Percentiles rank a stretch among this genome's conserved stretches.
Evolutionary conservation across 1,140 invertebrate species (phyloP).

Genomic region (Hyposmocoma kahamanoa): DNA sequence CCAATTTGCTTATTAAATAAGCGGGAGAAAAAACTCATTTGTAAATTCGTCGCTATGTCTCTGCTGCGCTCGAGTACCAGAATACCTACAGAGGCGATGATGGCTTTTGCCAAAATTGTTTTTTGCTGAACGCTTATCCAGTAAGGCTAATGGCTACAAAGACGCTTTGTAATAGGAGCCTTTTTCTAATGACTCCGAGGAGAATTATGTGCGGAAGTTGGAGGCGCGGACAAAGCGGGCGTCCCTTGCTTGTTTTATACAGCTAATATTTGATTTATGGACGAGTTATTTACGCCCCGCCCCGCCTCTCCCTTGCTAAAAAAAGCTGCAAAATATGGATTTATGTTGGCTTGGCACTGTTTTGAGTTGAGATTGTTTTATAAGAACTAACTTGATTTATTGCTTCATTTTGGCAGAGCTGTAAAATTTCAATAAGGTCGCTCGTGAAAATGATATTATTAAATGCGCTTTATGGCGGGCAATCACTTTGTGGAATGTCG

Average conservation of each 20-base stretch:
- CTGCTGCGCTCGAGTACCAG: too few relatives aligned
- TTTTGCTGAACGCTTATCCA: background rate
- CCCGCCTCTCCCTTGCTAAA: conserved; percentile 5
- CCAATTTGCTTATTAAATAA: background rate
- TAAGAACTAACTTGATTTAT: background rate
- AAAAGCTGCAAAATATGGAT: conserved; percentile 13
- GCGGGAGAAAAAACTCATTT: too few relatives aligned
- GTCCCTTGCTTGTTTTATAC: conserved; percentile 17
- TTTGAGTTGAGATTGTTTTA: conserved; percentile 3
- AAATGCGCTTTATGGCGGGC: too few relatives aligned
- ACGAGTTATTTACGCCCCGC: conserved; percentile 20
- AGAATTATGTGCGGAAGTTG: conserved; percentile 2
- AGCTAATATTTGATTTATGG: conserved; percentile 36
- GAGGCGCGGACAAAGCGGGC: background rate
- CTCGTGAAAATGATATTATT: too few relatives aligned
- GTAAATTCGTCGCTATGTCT: too few relatives aligned
- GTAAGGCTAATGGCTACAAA: background rate
- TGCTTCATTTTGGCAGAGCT: background rate
- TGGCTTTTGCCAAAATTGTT: too few relatives aligned
- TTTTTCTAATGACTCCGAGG: conserved; percentile 2
- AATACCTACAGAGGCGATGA: too few relatives aligned
- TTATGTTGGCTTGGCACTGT: conserved; percentile 4
- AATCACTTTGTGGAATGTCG: too few relatives aligned
- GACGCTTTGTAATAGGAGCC: background rate
- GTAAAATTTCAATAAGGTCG: too few relatives aligned